A percentile compares a stretch with the other conserved stretches of the same genome.
Evolutionary conservation across 2,113 vertebrate genomes (phyloP).

Genomic region (Delphinus delphis): DNA sequence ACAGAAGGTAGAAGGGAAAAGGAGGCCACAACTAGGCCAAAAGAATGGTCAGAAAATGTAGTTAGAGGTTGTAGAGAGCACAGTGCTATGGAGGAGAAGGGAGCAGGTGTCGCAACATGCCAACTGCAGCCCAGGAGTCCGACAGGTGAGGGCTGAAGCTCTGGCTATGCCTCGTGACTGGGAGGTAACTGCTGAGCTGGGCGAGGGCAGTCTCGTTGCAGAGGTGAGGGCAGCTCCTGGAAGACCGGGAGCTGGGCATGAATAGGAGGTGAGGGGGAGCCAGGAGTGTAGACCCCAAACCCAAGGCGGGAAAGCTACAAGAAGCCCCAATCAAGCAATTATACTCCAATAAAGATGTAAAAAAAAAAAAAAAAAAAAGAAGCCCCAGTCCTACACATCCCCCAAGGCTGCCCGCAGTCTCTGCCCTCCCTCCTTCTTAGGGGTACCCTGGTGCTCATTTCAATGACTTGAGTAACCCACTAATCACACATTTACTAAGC

Average conservation of each 20-base stretch:
- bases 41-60: neutral
- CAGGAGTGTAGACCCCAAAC: neutral
- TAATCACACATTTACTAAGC: neutral
- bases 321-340: neutral
- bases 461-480: neutral
- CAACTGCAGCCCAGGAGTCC: no score
- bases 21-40: neutral
- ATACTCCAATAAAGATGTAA: no score
- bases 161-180: neutral
- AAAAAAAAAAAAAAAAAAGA: no score
- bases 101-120: fast-evolving
- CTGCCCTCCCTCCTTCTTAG: neutral
- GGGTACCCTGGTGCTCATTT: neutral
- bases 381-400: neutral
- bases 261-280: neutral
- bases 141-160: neutral
- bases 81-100: neutral
- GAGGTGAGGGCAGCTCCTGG: neutral
- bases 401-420: fast-evolving
- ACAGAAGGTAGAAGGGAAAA: neutral
- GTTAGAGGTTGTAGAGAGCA: neutral
- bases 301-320: neutral
- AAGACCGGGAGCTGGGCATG: neutral
- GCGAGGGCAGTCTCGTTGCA: neutral
- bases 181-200: neutral